Evolutionary conservation across 2,113 vertebrate species (phyloP).

Genomic region (Sigmodon hispidus): DNA sequence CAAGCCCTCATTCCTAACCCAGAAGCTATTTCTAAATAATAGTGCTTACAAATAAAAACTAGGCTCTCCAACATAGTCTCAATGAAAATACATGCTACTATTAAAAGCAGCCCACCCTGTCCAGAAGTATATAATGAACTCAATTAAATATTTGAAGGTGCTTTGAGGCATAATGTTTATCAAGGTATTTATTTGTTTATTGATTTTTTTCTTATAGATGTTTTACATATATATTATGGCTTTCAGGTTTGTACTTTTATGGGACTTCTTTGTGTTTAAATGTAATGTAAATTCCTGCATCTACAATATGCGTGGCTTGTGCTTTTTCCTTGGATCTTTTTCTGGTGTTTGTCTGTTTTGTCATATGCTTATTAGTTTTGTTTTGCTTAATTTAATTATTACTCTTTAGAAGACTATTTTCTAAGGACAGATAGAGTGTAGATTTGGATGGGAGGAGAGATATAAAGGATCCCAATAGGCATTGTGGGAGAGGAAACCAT

Average conservation of each 20-base stretch:
- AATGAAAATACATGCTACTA: neutral
- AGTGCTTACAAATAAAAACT: neutral
- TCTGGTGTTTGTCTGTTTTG: neutral
- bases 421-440: neutral
- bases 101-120: neutral
- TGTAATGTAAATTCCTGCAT: neutral
- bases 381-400: neutral
- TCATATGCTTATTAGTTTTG: neutral
- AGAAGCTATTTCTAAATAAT: neutral
- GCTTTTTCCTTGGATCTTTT: neutral
- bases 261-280: neutral
- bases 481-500: neutral
- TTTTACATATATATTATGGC: neutral
- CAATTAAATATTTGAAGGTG: neutral
- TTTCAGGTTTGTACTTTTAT: neutral
- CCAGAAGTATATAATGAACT: neutral
- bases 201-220: neutral
- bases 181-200: neutral
- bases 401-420: neutral
- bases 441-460: neutral
- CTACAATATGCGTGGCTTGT: neutral
- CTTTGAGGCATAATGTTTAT: neutral
- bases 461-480: neutral
- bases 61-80: neutral
- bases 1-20: neutral